Percentiles rank a stretch among this genome's conserved stretches.
phyloP scores from a whole-genome alignment of 2,888 invertebrate genomes.

The Cephus spinipes region DNA sequence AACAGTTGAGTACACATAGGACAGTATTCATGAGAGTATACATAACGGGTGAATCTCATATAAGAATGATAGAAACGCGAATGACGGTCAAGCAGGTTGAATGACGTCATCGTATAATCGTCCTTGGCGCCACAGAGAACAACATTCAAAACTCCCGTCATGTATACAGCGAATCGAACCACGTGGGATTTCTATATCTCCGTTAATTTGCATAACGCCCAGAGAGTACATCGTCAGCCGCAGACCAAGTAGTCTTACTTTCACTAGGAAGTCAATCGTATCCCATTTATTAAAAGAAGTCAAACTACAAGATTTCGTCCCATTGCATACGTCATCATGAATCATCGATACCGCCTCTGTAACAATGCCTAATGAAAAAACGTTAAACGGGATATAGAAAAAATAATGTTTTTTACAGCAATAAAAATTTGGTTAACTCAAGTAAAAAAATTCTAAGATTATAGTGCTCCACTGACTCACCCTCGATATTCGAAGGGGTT shows the following conservation, averaged over 20 bases:
- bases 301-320: not conserved
- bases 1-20: not conserved
- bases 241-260: not conserved
- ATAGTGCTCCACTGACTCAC: conserved; percentile 68
- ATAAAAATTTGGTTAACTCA: no score
- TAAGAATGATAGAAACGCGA: not conserved
- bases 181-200: not conserved
- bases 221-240: not conserved
- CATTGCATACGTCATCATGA: no score
- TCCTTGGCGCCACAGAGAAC: not conserved
- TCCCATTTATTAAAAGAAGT: not conserved
- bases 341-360: no score
- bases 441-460: no score
- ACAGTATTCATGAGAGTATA: not conserved
- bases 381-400: no score
- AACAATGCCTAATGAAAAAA: no score
- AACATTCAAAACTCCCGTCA: not conserved
- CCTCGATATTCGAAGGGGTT: conserved; percentile 83
- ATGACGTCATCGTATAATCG: not conserved
- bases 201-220: not conserved
- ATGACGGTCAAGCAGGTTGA: not conserved
- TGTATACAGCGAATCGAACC: not conserved
- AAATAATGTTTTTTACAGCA: no score
- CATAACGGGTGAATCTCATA: not conserved
- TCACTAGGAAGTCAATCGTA: no score